Evolutionary conservation across 2,113 vertebrate species (phyloP), one percentile per base, ranked within the genome.

Genomic region (Chloropsis cyanopogon): DNA sequence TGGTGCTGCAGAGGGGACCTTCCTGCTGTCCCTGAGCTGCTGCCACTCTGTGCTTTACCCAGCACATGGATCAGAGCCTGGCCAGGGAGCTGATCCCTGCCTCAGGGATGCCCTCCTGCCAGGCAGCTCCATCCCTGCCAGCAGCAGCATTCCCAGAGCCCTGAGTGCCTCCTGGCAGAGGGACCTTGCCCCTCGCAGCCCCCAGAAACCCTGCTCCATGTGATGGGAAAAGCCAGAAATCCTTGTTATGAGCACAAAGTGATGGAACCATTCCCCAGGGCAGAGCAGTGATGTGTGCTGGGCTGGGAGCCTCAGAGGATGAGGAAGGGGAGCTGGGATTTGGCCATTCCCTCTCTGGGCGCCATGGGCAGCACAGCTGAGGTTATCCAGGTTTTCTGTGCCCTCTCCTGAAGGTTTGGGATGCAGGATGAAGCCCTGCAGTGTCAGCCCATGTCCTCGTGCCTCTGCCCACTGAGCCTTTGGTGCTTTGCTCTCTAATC

Each of bases 171-270:
- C 47, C 52, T 14, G 31, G 61, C 35, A 26, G 12, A 14, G 39
- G 57, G 14, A n/a, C 7, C 63, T 54, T 3, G 0, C 23, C 25
- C 15, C 3, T 69, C 29, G 14, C 53, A 8, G 15, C 22, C 42
- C 4, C 24, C 2, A 2, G 29, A 26, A 44, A 3, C 21, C 24
- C 53, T 13, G 11, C 46, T 25, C 37, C 8, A 0, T 3, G 10
- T 3, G 11, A 7, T 2, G 2, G 9, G 35, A 7, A 17, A 66
- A 80, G 57, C 14, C 10, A 3, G 31, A 41, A 42, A 23, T 16
- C 15, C n/a, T 42, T 14, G 5, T 3, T 21, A 1, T 3, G 69
- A 59, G 47, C 61, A 15, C 25, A 16, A 25, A 77, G 44, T 0
- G 6, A 29, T 25, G 68, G 73, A 16, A 71, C 35, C 33, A 1